These are phyloP conservation scores for Crypturellus undulatus DNA, from an alignment of 2,113 vertebrate species.

Conservation along the genomic window DNA sequence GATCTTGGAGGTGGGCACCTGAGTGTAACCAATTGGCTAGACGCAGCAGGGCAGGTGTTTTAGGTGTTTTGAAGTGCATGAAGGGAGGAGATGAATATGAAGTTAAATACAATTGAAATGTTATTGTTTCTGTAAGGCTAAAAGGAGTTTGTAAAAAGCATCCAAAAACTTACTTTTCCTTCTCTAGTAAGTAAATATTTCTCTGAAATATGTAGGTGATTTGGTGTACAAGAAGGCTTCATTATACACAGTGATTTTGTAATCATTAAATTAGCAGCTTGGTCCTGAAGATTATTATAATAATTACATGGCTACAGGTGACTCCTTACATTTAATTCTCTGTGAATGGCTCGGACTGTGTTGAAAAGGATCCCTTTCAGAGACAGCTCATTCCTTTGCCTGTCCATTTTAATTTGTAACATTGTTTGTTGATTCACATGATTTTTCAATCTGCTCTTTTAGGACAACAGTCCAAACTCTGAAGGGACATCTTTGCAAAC, in stretches of 20 bases:
- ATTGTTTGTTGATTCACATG: neutral
- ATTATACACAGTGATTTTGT: neutral
- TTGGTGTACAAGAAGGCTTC: neutral
- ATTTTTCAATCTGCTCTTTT: neutral
- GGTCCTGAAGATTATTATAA: neutral
- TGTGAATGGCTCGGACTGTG: neutral
- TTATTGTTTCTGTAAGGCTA: neutral
- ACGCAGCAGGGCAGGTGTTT: neutral
- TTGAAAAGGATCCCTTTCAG: conserved; percentile 1
- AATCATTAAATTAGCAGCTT: neutral
- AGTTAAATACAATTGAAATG: neutral
- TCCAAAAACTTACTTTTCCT: neutral
- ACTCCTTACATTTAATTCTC: neutral
- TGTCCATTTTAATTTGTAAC: neutral
- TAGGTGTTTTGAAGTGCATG: neutral
- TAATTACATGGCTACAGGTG: conserved; percentile 28
- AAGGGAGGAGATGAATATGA: neutral
- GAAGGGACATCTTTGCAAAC: neutral
- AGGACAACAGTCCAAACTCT: neutral
- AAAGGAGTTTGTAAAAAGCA: neutral
- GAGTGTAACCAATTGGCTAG: neutral
- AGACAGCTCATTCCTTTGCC: neutral
- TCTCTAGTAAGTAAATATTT: neutral
- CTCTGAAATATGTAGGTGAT: neutral
- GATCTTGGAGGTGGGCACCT: neutral